Evolutionary conservation across 2,797 vertebrate genomes (phyloP), one percentile per base, ranked within the genome.

Genomic region (Pipistrellus kuhlii): DNA sequence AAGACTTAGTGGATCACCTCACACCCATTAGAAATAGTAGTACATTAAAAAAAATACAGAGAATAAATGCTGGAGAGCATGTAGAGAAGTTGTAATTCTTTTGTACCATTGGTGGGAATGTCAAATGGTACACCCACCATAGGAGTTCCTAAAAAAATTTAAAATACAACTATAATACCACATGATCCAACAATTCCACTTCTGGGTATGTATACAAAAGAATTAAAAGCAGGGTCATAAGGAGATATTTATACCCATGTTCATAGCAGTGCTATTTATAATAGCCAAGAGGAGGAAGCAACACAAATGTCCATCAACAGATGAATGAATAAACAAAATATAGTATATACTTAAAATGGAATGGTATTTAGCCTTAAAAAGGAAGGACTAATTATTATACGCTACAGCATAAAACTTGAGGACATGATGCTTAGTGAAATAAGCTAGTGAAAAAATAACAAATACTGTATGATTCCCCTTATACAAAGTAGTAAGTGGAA

Each of bases 221-320:
- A 87, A 84, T 72, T 77, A 51, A n/a, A 85, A 94, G 35, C 44
- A 73, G 44, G 41, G 12, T 82, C 35, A 44, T 91, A 41, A 88
- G 68, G 51, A 62, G 57, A 30, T 92, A 44, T 46, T 81, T 71
- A n/a, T 30, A 51, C 8, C 13, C 6, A 9, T 38, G 23, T 90
- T 81, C 14, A 21, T 57, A 81, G n/a, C 14, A 46, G 27, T 17
- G 23, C 69, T 92, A 46, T 68, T 73, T 21, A 48, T 2, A 20
- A 46, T 13, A 82, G 35, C 48, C 25, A 68, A 46, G 59, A 90
- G 21, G 27, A 8, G 25, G 90, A 81, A 59, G 35, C 90, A 73
- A 72, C 35, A 8, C 27, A 38, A 25, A 18, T 44, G 21, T 27
- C 30, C 41, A 27, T 62, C 9, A 21, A 0, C 35, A 78, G 57